phyloP scores from a whole-genome alignment of 2,113 vertebrate genomes.

The Myrmecobius fasciatus region DNA sequence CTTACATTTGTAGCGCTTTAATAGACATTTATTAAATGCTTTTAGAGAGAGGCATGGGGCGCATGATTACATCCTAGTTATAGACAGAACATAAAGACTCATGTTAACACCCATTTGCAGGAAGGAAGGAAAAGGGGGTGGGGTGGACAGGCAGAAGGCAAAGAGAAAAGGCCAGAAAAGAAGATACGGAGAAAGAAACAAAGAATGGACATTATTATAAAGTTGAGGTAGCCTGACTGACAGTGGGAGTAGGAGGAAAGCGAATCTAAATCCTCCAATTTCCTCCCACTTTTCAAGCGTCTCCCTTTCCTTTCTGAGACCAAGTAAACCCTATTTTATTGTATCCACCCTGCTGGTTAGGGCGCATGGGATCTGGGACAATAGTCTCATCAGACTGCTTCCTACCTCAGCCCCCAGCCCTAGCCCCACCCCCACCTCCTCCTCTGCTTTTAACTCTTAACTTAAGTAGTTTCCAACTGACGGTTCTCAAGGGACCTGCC shows the following conservation, averaged over 20 bases:
- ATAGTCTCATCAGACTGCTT: constrained; percentile 70
- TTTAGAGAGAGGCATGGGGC: constrained; percentile 89
- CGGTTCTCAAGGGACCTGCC: constrained; percentile 72
- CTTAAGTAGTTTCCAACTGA: constrained; percentile 76
- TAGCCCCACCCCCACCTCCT: background rate
- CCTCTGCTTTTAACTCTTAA: constrained; percentile 71
- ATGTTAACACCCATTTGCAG: constrained; percentile 87
- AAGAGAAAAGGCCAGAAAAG: constrained; percentile 58
- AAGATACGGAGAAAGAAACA: constrained; percentile 30
- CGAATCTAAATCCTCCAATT: constrained; percentile 20
- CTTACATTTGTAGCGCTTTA: constrained; percentile 90
- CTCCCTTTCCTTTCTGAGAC: constrained; percentile 48
- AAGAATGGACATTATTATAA: constrained; percentile 46
- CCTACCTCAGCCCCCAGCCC: constrained; percentile 32
- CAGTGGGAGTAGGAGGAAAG: background rate
- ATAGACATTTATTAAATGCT: constrained; percentile 94
- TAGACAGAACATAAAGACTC: constrained; percentile 88
- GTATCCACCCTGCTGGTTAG: constrained; percentile 26
- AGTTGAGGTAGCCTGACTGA: constrained; percentile 29
- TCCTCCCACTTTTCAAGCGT: constrained; percentile 34
- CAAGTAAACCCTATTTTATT: constrained; percentile 54
- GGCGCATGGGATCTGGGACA: constrained; percentile 63
- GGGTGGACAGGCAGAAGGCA: constrained; percentile 68
- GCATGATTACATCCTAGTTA: constrained; percentile 90
- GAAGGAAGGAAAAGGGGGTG: constrained; percentile 58